phyloP scores from a whole-genome alignment of 2,113 vertebrate genomes.

The Ardeotis arabs region DNA sequence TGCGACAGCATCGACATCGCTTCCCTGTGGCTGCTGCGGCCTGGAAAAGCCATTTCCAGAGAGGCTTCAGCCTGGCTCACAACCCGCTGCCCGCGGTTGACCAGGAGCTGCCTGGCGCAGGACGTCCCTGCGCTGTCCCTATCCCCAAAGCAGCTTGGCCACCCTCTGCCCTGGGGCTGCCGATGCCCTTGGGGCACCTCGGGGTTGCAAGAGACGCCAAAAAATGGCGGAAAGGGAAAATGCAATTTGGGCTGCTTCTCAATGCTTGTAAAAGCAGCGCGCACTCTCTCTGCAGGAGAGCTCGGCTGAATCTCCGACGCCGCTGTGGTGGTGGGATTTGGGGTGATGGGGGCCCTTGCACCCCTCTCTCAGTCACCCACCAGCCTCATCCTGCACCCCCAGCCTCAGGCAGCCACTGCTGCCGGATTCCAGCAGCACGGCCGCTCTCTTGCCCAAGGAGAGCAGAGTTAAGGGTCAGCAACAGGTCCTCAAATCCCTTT shows the following conservation, averaged over 20 bases:
- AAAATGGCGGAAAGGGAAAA: background rate
- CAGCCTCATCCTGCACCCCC: background rate
- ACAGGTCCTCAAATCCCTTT: background rate
- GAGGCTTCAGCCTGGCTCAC: background rate
- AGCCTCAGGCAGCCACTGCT: background rate
- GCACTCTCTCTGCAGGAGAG: background rate
- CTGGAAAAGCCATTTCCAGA: background rate
- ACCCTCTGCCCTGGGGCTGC: background rate
- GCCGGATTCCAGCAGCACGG: background rate
- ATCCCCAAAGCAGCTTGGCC: background rate
- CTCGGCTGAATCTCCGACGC: background rate
- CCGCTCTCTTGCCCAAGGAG: background rate
- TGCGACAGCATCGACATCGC: background rate
- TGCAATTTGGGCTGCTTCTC: background rate
- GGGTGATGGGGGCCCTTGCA: rapidly evolving
- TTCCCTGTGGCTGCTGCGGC: background rate
- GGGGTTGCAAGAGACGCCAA: background rate
- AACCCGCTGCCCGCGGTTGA: background rate
- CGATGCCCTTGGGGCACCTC: rapidly evolving
- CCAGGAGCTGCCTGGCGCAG: background rate
- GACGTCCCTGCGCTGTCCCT: background rate
- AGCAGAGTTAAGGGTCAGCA: background rate
- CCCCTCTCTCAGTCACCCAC: background rate
- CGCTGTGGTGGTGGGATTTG: rapidly evolving
- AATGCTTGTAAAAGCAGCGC: background rate